A percentile compares a stretch with the other conserved stretches of the same genome.
phyloP scores from a whole-genome alignment of 2,113 vertebrate genomes.

The Melanerpes aurifrons region DNA sequence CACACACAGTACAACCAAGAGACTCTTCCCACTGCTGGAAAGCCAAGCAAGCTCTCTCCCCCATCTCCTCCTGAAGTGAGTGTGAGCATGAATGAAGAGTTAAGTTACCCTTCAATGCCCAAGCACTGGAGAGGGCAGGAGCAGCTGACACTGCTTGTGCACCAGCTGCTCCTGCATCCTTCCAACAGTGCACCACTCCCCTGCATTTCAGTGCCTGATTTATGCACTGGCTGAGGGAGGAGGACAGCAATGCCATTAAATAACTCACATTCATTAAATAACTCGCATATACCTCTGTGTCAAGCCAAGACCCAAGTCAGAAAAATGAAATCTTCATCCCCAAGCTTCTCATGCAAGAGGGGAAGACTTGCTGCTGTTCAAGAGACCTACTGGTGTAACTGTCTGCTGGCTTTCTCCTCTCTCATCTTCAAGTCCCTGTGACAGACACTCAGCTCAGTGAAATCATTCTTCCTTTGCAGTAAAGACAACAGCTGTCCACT shows the following conservation, averaged over 20 bases:
- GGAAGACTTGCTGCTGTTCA: neutral
- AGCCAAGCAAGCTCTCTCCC: neutral
- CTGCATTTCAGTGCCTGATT: neutral
- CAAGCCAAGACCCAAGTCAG: neutral
- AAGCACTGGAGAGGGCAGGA: no score
- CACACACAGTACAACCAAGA: neutral
- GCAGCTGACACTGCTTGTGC: neutral
- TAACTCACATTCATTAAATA: neutral
- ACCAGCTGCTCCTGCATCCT: neutral
- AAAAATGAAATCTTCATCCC: neutral
- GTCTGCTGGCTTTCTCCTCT: neutral
- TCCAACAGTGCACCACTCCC: neutral
- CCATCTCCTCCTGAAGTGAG: neutral
- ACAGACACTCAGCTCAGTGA: neutral
- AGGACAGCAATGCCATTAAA: neutral
- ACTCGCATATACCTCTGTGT: rapidly evolving
- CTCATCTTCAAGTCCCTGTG: neutral
- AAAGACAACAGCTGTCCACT: neutral
- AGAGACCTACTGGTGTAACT: neutral
- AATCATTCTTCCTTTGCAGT: neutral
- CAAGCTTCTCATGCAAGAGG: neutral
- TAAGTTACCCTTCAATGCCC: neutral
- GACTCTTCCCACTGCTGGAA: neutral
- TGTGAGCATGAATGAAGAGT: neutral
- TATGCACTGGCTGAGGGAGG: neutral